phyloP scores from a whole-genome alignment of 2,113 vertebrate genomes.

The Aviceda subcristata region DNA sequence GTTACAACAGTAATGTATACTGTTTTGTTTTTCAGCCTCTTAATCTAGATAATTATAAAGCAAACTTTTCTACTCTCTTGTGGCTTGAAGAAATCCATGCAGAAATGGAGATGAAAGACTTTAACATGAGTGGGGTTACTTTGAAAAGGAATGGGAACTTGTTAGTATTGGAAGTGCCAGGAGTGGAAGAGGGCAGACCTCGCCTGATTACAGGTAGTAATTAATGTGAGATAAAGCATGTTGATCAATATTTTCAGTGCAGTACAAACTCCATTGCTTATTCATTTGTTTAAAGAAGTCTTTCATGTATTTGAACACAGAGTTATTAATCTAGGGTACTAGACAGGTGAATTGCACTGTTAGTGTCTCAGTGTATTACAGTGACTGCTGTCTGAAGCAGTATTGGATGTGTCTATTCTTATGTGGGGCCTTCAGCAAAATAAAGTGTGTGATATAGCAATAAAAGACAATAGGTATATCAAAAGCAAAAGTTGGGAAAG shows the following conservation, averaged over 20 bases:
- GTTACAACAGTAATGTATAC: background rate
- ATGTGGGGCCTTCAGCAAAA: background rate
- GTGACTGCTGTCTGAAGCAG: background rate
- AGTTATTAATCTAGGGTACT: background rate
- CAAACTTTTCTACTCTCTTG: slow-evolving; percentile 84
- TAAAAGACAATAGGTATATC: background rate
- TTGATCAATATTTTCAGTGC: background rate
- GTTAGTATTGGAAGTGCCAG: slow-evolving; percentile 86
- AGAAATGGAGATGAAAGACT: slow-evolving; percentile 82
- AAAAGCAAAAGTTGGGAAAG: background rate
- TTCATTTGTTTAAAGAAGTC: background rate
- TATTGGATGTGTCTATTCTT: background rate
- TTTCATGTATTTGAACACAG: background rate
- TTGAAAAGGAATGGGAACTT: slow-evolving; percentile 78
- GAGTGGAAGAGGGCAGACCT: slow-evolving; percentile 84
- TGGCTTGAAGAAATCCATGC: slow-evolving; percentile 92
- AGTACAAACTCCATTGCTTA: background rate
- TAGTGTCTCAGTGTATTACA: background rate
- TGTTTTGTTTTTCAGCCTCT: slow-evolving; percentile 71
- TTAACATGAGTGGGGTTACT: slow-evolving; percentile 77
- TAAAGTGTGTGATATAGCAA: background rate
- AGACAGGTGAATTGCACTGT: background rate
- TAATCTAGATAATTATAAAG: slow-evolving; percentile 75
- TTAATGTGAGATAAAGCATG: background rate
- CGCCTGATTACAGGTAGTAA: slow-evolving; percentile 77